Evolutionary conservation across 2,888 invertebrate species (phyloP).

Genomic region (Gasteruption jaculator): DNA sequence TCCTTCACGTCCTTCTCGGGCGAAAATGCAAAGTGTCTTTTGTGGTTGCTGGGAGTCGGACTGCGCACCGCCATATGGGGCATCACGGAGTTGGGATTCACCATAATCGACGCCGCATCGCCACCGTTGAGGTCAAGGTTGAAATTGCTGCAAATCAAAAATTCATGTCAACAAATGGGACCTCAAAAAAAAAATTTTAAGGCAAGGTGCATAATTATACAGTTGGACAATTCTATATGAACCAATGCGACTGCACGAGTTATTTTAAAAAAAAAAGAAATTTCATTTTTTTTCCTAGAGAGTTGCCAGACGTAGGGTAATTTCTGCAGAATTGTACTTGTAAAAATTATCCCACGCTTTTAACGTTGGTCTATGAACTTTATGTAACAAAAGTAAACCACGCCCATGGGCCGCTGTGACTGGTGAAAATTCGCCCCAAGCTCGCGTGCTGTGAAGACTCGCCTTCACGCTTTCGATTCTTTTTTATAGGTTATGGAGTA

Average conservation of each 20-base stretch:
- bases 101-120: conserved; percentile 76
- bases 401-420: too few species aligned
- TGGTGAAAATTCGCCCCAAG: too few species aligned
- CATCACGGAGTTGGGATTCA: conserved; percentile 88
- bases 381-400: too few species aligned
- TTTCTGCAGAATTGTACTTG: too few species aligned
- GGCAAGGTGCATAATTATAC: neutral
- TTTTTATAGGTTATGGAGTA: too few species aligned
- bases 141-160: conserved; percentile 53
- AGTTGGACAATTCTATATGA: neutral
- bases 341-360: too few species aligned
- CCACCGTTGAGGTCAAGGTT: conserved; percentile 66
- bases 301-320: too few species aligned
- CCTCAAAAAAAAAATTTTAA: conserved; percentile 3
- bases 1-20: conserved; percentile 32
- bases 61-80: conserved; percentile 60
- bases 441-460: too few species aligned
- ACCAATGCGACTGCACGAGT: neutral
- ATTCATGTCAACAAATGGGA: conserved; percentile 11
- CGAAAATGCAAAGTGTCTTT: conserved; percentile 38
- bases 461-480: too few species aligned
- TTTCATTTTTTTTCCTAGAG: too few species aligned
- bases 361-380: too few species aligned
- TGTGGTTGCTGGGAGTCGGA: conserved; percentile 20
- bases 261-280: conserved; percentile 7